A percentile compares a stretch with the other conserved stretches of the same genome.
Evolutionary conservation across 2,113 vertebrate species (phyloP).

Genomic region (Forbesichthys papilliferus): DNA sequence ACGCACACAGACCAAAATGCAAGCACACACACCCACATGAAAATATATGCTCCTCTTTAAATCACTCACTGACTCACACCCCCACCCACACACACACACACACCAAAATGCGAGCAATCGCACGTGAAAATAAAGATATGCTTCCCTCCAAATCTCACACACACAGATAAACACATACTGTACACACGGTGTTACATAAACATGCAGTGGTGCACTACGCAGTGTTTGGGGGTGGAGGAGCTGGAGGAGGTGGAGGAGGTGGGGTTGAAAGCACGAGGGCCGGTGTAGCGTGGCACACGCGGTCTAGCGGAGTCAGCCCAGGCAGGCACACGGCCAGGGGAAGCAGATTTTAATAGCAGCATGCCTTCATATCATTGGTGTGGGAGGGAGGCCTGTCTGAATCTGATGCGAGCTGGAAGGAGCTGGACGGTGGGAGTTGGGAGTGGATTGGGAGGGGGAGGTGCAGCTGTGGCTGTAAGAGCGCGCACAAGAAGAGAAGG

Average conservation of each 20-base stretch:
- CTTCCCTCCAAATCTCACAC: too few species aligned
- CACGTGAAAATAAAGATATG: too few species aligned
- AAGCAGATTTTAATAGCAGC: constrained; percentile 34
- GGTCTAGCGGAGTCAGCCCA: constrained; percentile 19
- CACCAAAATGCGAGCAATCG: not conserved
- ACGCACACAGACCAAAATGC: too few species aligned
- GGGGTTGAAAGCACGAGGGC: not conserved
- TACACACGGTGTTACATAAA: constrained; percentile 58
- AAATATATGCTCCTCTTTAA: too few species aligned
- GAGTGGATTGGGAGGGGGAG: constrained; percentile 22
- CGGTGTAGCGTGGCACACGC: constrained; percentile 14
- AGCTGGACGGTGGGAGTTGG: not conserved
- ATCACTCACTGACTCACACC: not conserved
- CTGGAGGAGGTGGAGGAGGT: constrained; percentile 35
- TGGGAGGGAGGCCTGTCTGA: not conserved
- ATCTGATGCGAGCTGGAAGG: not conserved
- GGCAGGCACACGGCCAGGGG: constrained; percentile 9
- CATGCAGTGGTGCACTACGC: constrained; percentile 55
- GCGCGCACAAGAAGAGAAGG: constrained; percentile 39
- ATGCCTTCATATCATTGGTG: constrained; percentile 47
- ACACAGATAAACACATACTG: not conserved
- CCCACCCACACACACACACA: constrained; percentile 16
- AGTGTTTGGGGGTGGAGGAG: constrained; percentile 33
- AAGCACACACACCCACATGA: too few species aligned
- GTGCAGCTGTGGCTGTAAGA: constrained; percentile 67